Evolutionary conservation across 2,888 invertebrate genomes (phyloP).

Genomic region (Ganaspis brasiliensis): DNA sequence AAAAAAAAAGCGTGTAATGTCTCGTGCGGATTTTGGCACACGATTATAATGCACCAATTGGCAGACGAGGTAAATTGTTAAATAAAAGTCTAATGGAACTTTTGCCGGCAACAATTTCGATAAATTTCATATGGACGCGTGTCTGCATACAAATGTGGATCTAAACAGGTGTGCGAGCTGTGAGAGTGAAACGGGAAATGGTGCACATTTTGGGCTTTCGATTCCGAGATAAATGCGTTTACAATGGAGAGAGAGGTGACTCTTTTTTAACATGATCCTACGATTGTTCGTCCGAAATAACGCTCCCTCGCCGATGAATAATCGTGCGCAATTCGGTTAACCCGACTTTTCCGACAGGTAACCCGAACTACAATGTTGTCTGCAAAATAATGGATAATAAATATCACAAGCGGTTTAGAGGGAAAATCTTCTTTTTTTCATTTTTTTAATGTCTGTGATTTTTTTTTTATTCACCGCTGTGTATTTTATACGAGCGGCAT

Average conservation of each 20-base stretch:
- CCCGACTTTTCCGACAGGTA: constrained; percentile 38
- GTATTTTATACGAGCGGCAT: not conserved
- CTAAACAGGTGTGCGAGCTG: constrained; percentile 1
- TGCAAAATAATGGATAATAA: constrained; percentile 39
- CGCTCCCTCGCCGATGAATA: constrained; percentile 15
- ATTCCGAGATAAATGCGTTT: constrained; percentile 29
- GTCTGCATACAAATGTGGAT: not conserved
- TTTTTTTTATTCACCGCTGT: constrained; percentile 20
- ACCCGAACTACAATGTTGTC: constrained; percentile 40
- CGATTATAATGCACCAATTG: constrained; percentile 36
- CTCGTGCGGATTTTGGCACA: constrained; percentile 37
- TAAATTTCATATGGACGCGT: constrained; percentile 17
- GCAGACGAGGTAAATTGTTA: constrained; percentile 21
- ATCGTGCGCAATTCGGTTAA: constrained; percentile 33
- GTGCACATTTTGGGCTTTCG: constrained; percentile 13
- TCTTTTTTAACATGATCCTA: constrained; percentile 38
- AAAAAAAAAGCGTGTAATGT: constrained; percentile 21
- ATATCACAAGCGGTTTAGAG: constrained; percentile 7
- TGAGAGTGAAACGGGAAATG: constrained; percentile 5
- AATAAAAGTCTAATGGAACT: constrained; percentile 8
- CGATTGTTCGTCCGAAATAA: constrained; percentile 21
- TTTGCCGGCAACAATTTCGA: constrained; percentile 9
- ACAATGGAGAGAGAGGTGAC: constrained; percentile 36
- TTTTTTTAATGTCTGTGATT: constrained; percentile 1
- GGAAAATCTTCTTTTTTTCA: not conserved